Evolutionary conservation across 2,888 invertebrate genomes (phyloP).

Genomic region (Drosophila koepferae): DNA sequence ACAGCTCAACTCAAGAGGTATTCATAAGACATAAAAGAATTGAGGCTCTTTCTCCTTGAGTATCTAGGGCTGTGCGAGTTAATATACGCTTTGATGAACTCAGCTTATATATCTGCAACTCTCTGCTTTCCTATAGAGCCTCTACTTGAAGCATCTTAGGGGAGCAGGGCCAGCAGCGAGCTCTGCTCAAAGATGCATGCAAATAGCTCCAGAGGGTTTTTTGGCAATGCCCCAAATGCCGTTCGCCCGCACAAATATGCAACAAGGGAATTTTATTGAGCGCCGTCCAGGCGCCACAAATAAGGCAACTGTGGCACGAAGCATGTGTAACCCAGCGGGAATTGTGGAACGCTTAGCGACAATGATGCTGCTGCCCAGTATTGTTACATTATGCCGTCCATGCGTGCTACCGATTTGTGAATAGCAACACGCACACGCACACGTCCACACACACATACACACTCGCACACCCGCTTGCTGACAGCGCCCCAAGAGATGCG

Average conservation of each 20-base stretch:
- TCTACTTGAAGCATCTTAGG: constrained; percentile 22
- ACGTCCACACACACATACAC: constrained; percentile 13
- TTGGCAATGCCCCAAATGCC: constrained; percentile 74
- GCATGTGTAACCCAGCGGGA: constrained; percentile 58
- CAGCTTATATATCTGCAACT: neutral
- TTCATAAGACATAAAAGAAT: neutral
- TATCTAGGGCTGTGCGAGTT: neutral
- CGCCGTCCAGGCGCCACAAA: constrained; percentile 32
- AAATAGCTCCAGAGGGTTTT: constrained; percentile 51
- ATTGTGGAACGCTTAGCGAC: constrained; percentile 27
- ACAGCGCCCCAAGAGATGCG: constrained; percentile 61
- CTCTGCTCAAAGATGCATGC: constrained; percentile 54
- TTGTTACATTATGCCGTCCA: constrained; percentile 55
- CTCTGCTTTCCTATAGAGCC: neutral
- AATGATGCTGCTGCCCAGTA: constrained; percentile 41
- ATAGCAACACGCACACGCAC: constrained; percentile 40
- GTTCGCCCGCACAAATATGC: constrained; percentile 67
- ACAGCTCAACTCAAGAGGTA: neutral
- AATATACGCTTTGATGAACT: constrained; percentile 1
- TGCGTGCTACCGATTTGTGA: constrained; percentile 77
- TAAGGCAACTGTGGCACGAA: constrained; percentile 48
- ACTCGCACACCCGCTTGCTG: constrained; percentile 26
- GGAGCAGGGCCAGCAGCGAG: neutral
- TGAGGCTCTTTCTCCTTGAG: neutral
- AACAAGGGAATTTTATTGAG: constrained; percentile 58